Conservation (phyloP, 2,797 vertebrate species). For the Sebastes iracundus region DNA sequence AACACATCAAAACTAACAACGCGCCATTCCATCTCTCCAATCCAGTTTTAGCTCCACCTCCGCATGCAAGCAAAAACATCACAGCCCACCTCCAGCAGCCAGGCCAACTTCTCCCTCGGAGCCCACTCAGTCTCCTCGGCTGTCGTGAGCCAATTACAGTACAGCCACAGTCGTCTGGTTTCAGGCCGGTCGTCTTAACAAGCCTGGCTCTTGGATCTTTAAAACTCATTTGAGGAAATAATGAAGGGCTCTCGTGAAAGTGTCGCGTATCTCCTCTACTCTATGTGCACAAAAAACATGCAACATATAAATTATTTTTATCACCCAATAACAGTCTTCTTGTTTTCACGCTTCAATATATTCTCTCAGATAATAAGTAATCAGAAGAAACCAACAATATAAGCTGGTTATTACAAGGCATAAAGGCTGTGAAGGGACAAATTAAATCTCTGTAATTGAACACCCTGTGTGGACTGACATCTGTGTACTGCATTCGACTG, state of each 20-base stretch:
- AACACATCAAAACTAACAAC: slow-evolving; percentile 28
- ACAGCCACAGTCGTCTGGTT: slow-evolving; percentile 44
- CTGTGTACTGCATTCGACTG: slow-evolving; percentile 26
- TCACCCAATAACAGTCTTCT: not conserved
- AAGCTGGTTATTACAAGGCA: slow-evolving; percentile 9
- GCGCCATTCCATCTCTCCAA: not conserved
- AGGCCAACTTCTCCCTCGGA: slow-evolving; percentile 35
- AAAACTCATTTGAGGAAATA: slow-evolving; percentile 43
- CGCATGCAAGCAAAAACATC: slow-evolving; percentile 22
- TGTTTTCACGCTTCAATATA: not conserved
- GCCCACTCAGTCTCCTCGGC: slow-evolving; percentile 46
- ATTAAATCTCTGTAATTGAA: slow-evolving; percentile 39
- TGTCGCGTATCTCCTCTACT: not conserved
- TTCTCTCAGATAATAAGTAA: not conserved
- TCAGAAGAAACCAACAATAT: slow-evolving; percentile 1
- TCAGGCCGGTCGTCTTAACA: slow-evolving; percentile 18
- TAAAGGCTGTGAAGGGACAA: slow-evolving; percentile 19
- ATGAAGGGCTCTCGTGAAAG: slow-evolving; percentile 11
- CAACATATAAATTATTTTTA: not conserved
- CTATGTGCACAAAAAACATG: not conserved
- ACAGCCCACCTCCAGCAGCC: slow-evolving; percentile 53
- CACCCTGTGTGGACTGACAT: slow-evolving; percentile 26
- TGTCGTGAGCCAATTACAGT: slow-evolving; percentile 47
- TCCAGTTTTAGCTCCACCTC: slow-evolving; percentile 59
- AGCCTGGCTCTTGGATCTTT: slow-evolving; percentile 18